A percentile compares a stretch with the other conserved stretches of the same genome.
Evolutionary conservation across 2,797 vertebrate genomes (phyloP).

Genomic region (Alcedo atthis): DNA sequence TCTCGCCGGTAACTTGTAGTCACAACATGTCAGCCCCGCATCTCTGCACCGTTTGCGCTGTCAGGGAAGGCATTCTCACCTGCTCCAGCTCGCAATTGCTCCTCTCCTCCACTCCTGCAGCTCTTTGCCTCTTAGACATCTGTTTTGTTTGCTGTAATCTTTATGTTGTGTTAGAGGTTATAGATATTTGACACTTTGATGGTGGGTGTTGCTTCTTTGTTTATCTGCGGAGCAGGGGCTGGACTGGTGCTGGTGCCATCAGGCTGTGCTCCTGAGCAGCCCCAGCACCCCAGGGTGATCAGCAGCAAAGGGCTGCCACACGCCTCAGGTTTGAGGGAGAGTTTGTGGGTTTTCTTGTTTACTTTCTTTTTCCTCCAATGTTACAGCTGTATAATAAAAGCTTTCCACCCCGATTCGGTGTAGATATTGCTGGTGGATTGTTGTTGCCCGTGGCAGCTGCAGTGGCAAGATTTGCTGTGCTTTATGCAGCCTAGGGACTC

Average conservation of each 20-base stretch:
- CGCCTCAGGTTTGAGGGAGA: not conserved
- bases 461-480: constrained; percentile 30
- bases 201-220: constrained; percentile 30
- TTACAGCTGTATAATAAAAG: constrained; percentile 49
- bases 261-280: not conserved
- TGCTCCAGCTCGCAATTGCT: not conserved
- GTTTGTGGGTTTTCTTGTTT: not conserved
- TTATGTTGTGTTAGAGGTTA: constrained; percentile 15
- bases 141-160: constrained; percentile 20
- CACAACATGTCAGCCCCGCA: not conserved
- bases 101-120: not conserved
- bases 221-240: not conserved
- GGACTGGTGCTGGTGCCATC: rapidly evolving
- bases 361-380: not conserved
- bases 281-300: not conserved
- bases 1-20: not conserved
- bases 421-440: constrained; percentile 56
- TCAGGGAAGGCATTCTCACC: constrained; percentile 18
- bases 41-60: not conserved
- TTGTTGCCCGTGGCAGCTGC: constrained; percentile 42
- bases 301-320: not conserved
- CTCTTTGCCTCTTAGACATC: not conserved
- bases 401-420: not conserved
- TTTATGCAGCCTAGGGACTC: constrained; percentile 24
- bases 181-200: constrained; percentile 28